A percentile compares a stretch with the other conserved stretches of the same genome.
These are phyloP conservation scores for Euschistus heros DNA, from an alignment of 1,140 invertebrate species.

Conservation along the genomic window DNA sequence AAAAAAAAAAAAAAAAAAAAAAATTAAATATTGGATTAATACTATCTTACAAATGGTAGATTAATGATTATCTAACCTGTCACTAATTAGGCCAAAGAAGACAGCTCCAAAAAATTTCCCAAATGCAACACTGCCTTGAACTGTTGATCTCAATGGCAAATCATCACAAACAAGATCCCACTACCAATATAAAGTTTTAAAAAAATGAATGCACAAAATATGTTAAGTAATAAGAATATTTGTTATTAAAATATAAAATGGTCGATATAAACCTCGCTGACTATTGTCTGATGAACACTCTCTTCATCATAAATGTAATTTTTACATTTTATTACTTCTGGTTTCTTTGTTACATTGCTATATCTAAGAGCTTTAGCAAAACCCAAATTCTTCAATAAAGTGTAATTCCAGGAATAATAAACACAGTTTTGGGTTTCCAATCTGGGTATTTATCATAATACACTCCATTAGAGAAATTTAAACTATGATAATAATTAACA, in stretches of 20 bases:
- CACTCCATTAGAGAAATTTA: no score
- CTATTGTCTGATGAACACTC: constrained; percentile 36
- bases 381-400: constrained; percentile 34
- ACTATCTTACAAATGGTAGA: no score
- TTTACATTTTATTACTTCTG: constrained; percentile 30
- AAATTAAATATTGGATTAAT: no score
- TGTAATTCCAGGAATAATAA: constrained; percentile 41
- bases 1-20: no score
- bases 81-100: constrained; percentile 41
- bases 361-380: constrained; percentile 36
- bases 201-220: not conserved
- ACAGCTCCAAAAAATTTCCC: constrained; percentile 45
- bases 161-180: constrained; percentile 46
- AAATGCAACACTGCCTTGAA: constrained; percentile 41
- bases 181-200: constrained; percentile 31
- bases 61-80: constrained; percentile 37
- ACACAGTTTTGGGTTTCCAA: constrained; percentile 31
- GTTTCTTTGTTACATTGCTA: constrained; percentile 30
- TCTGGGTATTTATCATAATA: constrained; percentile 6
- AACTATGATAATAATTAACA: no score
- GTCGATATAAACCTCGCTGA: constrained; percentile 34
- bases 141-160: constrained; percentile 37
- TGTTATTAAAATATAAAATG: not conserved
- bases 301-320: constrained; percentile 33
- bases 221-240: not conserved